Evolutionary conservation across 2,888 invertebrate genomes (phyloP).

Genomic region (Standfussiana lucernea): DNA sequence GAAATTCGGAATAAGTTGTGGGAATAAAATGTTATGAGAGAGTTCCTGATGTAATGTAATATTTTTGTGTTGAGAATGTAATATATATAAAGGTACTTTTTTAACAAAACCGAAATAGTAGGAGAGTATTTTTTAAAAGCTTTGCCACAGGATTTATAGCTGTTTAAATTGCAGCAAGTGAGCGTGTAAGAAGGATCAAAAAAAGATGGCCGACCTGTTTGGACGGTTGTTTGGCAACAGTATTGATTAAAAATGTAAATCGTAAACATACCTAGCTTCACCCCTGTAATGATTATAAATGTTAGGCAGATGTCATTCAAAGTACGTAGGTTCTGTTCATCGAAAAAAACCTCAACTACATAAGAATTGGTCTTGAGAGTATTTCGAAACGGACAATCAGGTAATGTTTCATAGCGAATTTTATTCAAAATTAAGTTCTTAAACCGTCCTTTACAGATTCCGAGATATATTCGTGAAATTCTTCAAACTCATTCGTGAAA

Average conservation of each 20-base stretch:
- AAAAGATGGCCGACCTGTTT: not conserved
- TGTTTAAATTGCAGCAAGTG: no score
- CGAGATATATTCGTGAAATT: conserved; percentile 51
- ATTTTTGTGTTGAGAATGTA: not conserved
- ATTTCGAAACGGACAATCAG: conserved; percentile 11
- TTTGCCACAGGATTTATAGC: not conserved
- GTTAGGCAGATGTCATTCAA: not conserved
- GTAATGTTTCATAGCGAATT: conserved; percentile 23
- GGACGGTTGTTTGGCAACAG: not conserved
- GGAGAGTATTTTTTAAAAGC: not conserved
- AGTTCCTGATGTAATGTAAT: not conserved
- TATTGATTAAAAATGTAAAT: not conserved
- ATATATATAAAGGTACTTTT: not conserved
- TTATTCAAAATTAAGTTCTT: conserved; percentile 45
- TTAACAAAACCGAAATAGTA: not conserved
- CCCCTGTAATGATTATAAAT: not conserved
- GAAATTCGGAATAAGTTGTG: conserved; percentile 7
- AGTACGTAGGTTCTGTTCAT: not conserved
- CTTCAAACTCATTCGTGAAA: conserved; percentile 54
- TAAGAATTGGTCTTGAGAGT: not conserved
- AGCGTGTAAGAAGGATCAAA: not conserved
- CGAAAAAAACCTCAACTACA: not conserved
- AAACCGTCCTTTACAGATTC: conserved; percentile 40
- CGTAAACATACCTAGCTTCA: not conserved
- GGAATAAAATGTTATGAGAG: conserved; percentile 4